These are phyloP conservation scores for Pterocles burchelli DNA, from an alignment of 2,113 vertebrate species.

Conservation along the genomic window DNA sequence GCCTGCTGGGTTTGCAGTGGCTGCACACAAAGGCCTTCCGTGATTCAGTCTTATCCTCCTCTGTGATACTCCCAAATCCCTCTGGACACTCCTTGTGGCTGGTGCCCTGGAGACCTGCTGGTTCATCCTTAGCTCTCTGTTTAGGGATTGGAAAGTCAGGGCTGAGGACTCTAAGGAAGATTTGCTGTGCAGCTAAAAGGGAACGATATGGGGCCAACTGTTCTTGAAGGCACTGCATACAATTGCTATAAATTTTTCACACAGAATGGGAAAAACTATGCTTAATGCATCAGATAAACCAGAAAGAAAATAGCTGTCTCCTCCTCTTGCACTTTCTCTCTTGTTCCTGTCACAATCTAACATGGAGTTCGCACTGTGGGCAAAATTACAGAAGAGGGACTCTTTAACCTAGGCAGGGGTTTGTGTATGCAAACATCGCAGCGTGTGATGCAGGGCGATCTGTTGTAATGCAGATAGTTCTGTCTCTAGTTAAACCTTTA, in stretches of 20 bases:
- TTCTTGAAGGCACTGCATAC: neutral
- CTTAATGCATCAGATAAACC: neutral
- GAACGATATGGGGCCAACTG: fast-evolving
- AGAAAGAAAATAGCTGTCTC: neutral
- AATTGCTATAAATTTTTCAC: neutral
- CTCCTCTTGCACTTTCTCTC: neutral
- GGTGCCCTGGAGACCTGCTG: neutral
- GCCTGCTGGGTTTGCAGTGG: neutral
- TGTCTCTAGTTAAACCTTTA: neutral
- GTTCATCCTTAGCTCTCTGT: neutral
- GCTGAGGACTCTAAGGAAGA: neutral
- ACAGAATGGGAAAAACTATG: neutral
- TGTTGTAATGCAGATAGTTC: fast-evolving
- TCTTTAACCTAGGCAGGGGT: neutral
- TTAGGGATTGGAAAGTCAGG: neutral
- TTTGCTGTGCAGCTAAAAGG: neutral
- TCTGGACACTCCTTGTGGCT: neutral
- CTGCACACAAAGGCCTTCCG: neutral
- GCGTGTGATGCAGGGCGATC: neutral
- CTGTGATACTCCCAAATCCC: neutral
- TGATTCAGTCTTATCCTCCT: neutral
- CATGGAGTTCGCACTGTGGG: neutral
- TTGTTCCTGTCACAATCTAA: neutral
- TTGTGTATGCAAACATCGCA: fast-evolving
- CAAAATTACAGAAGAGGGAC: neutral